Evolutionary conservation across 2,888 invertebrate genomes (phyloP), one percentile per base, ranked within the genome.

Genomic region (Phasia obesa): DNA sequence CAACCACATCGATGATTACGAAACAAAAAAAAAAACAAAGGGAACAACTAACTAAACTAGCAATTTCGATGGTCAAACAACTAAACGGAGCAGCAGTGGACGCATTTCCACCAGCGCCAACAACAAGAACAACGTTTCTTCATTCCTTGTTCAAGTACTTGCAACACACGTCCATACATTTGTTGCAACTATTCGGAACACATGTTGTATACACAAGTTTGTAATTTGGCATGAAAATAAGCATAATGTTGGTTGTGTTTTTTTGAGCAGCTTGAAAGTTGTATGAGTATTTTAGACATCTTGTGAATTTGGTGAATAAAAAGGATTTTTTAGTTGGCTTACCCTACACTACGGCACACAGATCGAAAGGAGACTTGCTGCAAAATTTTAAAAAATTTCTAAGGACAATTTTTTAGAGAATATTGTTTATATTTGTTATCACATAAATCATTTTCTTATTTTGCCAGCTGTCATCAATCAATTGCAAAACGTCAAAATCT

Each of bases 111-210:
- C 19, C 69, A 70, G 21, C 47, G 59, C 49, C 59, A 70, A 59
- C 25, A 65, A 38, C n/a, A 47, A n/a, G 31, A 9, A 25, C 38
- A 65, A 35, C 44, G 31, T 53, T 25, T 55, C 44, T 70, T 70
- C 44, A 70, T 31, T 44, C n/a, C 19, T 38, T 70, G 57, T n/a
- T 21, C 31, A 57, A 57, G 44, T 27, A 31, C 13, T 23, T 55
- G 55, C 44, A 71, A 59, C 70, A 59, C 35, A 67, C 57, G 49
- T 49, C 27, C 15, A 15, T 69, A 17, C 60, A 59, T 59, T 79
- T 71, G 67, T 69, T 82, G 65, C 79, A 84, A 80, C 62, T 42
- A 84, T 76, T 81, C 82, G 69, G 19, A 83, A 84, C 80, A 74
- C 85, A 85, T 85, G 81, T 84, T 59, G 75, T 64, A 80, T 47